These are phyloP conservation scores for Schizaphis graminum DNA, from an alignment of 2,888 invertebrate genomes.

Conservation along the genomic window DNA sequence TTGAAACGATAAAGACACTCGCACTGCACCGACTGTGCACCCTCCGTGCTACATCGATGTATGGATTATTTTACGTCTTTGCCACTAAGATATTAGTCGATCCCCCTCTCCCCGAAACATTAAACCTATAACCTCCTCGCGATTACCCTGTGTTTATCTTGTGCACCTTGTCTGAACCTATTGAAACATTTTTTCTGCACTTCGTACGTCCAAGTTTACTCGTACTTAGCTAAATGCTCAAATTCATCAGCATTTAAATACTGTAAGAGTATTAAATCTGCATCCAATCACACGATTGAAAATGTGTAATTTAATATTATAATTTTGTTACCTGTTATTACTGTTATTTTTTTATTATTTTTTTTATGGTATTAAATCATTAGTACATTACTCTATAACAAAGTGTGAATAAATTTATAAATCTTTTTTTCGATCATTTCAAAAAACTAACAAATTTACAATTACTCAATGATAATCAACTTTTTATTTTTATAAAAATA, in stretches of 20 bases:
- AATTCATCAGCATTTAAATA: not conserved
- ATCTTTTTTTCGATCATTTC: not conserved
- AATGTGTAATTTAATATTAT: not conserved
- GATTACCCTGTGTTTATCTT: not conserved
- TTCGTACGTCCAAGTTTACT: not conserved
- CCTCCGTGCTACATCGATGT: not conserved
- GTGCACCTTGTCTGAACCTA: not conserved
- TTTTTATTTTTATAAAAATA: not conserved
- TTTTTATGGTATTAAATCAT: not conserved
- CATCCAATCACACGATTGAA: not conserved
- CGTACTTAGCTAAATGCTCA: not conserved
- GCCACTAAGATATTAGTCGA: not conserved
- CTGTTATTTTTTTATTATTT: not conserved
- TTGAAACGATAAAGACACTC: conserved; percentile 49
- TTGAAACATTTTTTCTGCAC: not conserved
- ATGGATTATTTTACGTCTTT: conserved; percentile 39
- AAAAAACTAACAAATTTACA: not conserved
- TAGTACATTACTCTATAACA: not conserved
- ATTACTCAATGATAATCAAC: not conserved
- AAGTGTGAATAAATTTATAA: not conserved
- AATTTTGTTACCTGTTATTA: not conserved
- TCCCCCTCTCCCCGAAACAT: not conserved
- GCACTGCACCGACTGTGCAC: not conserved
- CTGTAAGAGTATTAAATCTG: not conserved
- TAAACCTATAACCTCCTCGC: not conserved